Evolutionary conservation across 2,888 invertebrate genomes (phyloP).

Genomic region (Epistrophe eligans): DNA sequence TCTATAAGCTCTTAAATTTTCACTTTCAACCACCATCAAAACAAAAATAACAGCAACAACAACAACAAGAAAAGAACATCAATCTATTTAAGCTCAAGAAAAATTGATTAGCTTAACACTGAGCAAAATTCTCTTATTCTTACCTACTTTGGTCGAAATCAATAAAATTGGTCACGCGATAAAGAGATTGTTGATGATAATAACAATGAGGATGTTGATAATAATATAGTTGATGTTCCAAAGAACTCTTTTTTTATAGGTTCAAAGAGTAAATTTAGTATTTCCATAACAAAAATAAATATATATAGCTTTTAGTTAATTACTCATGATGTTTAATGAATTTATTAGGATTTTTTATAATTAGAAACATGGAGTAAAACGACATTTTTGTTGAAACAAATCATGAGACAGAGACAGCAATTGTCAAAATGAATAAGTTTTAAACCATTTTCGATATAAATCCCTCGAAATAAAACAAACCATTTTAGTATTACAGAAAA

Average conservation of each 20-base stretch:
- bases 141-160: constrained; percentile 11
- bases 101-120: constrained; percentile 41
- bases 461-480: too few species aligned
- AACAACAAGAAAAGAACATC: constrained; percentile 27
- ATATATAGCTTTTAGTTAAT: too few species aligned
- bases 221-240: neutral
- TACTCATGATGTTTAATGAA: neutral
- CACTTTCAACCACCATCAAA: constrained; percentile 26
- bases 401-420: too few species aligned
- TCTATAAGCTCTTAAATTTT: constrained; percentile 28
- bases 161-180: constrained; percentile 36
- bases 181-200: neutral
- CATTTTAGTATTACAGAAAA: too few species aligned
- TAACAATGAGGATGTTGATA: neutral
- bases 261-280: neutral
- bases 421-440: too few species aligned
- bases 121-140: constrained; percentile 28
- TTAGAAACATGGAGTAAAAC: too few species aligned
- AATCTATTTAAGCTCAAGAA: constrained; percentile 44
- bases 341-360: neutral
- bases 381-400: too few species aligned
- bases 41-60: constrained; percentile 3
- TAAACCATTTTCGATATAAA: too few species aligned
- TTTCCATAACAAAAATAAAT: too few species aligned
- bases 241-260: neutral